Evolutionary conservation across 1,140 invertebrate genomes (phyloP).

Genomic region (Hypsibius dujardini): DNA sequence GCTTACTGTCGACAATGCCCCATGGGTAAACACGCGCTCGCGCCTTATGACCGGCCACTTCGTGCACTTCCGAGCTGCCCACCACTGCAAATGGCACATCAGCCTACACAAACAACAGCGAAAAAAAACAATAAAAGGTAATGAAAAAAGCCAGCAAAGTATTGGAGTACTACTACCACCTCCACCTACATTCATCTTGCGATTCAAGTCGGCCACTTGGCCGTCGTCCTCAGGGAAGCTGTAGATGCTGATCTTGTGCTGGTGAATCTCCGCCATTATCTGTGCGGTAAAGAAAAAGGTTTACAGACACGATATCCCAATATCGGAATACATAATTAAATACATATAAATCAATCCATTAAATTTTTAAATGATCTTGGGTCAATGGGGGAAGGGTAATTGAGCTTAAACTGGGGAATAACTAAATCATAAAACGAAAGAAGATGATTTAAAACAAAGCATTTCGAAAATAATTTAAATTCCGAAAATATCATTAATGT

Average conservation of each 20-base stretch:
- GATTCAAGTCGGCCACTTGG: constrained; percentile 76
- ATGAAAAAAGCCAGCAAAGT: too few relatives aligned
- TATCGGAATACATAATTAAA: too few relatives aligned
- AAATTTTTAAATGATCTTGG: too few relatives aligned
- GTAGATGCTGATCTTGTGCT: constrained; percentile 61
- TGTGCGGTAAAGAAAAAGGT: constrained; percentile 24
- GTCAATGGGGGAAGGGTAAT: too few relatives aligned
- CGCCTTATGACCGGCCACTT: constrained; percentile 85
- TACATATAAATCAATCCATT: too few relatives aligned
- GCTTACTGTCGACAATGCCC: constrained; percentile 84
- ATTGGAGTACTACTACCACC: too few relatives aligned
- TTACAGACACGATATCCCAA: too few relatives aligned
- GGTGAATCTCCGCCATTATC: constrained; percentile 36
- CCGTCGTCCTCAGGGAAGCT: constrained; percentile 95
- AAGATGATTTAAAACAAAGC: too few relatives aligned
- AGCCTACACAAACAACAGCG: constrained; percentile 30
- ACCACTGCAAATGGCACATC: constrained; percentile 95
- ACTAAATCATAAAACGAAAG: too few relatives aligned
- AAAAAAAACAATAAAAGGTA: neutral
- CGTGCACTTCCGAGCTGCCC: constrained; percentile 92
- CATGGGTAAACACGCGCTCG: constrained; percentile 92
- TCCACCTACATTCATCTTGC: constrained; percentile 56
- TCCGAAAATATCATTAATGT: too few relatives aligned
- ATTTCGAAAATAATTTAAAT: too few relatives aligned
- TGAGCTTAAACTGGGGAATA: too few relatives aligned